Evolutionary conservation across 2,797 vertebrate genomes (phyloP).

Genomic region (Carcharodon carcharias): DNA sequence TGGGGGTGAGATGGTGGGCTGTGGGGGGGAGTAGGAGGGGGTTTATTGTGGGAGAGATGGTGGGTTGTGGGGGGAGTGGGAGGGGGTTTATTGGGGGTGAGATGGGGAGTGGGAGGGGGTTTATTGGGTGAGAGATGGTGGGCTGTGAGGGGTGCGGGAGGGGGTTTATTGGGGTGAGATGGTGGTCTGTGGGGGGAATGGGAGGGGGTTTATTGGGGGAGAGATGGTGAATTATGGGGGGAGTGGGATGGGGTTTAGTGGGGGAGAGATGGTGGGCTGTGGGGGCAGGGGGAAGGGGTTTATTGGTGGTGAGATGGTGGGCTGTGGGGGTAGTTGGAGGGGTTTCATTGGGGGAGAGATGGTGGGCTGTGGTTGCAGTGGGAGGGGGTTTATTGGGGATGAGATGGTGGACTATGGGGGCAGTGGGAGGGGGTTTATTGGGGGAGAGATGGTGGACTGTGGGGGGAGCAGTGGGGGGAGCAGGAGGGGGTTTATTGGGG

Average conservation of each 20-base stretch:
- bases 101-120: too few relatives aligned
- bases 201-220: neutral
- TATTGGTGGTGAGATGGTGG: neutral
- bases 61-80: too few relatives aligned
- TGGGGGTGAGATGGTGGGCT: neutral
- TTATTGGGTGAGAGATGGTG: neutral
- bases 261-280: too few relatives aligned
- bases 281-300: too few relatives aligned
- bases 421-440: neutral
- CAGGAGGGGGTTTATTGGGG: too few relatives aligned
- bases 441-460: too few relatives aligned
- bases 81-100: too few relatives aligned
- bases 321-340: neutral
- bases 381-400: neutral
- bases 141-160: neutral
- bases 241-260: neutral
- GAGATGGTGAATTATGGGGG: neutral
- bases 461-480: too few relatives aligned
- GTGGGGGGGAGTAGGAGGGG: neutral
- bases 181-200: too few relatives aligned
- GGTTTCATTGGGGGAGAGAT: neutral
- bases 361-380: too few relatives aligned
- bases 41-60: neutral
- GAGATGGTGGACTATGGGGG: neutral
- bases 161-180: fast-evolving